Evolutionary conservation across 2,113 vertebrate species (phyloP), one percentile per base, ranked within the genome.

Genomic region (Theristicus caerulescens): DNA sequence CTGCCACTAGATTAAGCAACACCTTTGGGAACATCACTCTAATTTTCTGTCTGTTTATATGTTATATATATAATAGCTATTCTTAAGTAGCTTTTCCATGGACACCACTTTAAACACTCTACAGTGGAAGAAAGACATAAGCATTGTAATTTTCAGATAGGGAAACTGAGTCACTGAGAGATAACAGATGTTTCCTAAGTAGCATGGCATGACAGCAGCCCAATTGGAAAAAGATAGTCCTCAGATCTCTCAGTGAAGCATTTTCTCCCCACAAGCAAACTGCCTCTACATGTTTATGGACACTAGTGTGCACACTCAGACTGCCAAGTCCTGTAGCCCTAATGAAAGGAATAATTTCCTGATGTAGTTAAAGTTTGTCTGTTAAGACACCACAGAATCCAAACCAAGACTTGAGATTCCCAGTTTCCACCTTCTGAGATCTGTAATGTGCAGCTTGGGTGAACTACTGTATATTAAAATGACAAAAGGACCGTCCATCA

Each of bases 381-480:
- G 18, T 47, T 47, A 47, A 73, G 58, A n/a, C 26, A 72, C 3
- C 18, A 52, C 3, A 77, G 40, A 76, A 90, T 54, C 27, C 11
- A 83, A 64, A 71, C 6, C 13, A 71, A 40, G 87, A 55, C 46
- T 78, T 67, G 24, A 88, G 59, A 96, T 54, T 62, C 15, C 74
- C 62, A 66, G 73, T 91, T 92, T 81, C 82, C 17, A 47, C 61
- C 79, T 93, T 91, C 73, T 82, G 89, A 95, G 40, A 54, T 90
- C 27, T 91, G 47, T 44, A 69, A 31, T 51, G 69, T 42, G 38
- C 58, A 83, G 67, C 59, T 96, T 94, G 79, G 77, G 62, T 93
- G 83, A 89, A 69, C 65, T n/a, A 82, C 47, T 71, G 18, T 71
- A 46, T 94, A 76, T 93, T 95, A 92, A 81, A 93, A 94, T 88